Conservation (phyloP, 2,113 vertebrate genomes). For the Aramus guarauna region DNA sequence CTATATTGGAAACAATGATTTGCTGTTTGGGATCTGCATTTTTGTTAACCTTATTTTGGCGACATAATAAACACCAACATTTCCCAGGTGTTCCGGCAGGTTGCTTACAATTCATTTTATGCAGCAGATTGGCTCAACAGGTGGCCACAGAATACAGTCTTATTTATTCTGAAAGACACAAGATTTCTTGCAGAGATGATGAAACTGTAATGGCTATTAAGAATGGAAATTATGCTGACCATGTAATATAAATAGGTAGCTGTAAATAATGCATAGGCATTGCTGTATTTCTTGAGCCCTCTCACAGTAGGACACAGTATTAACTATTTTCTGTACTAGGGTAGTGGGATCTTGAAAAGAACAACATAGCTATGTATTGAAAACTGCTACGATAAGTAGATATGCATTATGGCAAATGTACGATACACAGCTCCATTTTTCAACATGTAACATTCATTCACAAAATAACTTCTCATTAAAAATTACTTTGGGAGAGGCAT, state of each 20-base stretch:
- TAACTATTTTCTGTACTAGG: not conserved
- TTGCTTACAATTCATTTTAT: not conserved
- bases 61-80: not conserved
- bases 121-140: constrained; percentile 5
- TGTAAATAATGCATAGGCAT: constrained; percentile 38
- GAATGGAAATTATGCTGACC: not conserved
- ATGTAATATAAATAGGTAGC: not conserved
- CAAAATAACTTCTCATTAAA: not conserved
- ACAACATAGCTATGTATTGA: not conserved
- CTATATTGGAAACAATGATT: not conserved
- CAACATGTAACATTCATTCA: not conserved
- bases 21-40: not conserved
- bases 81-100: not conserved
- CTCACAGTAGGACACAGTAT: not conserved
- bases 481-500: not conserved
- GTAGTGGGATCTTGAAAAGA: not conserved
- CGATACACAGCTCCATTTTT: not conserved
- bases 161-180: not conserved
- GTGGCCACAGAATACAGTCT: not conserved
- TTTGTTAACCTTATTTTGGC: not conserved
- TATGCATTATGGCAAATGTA: not conserved
- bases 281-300: not conserved
- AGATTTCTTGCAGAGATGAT: constrained; percentile 14
- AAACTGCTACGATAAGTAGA: not conserved
- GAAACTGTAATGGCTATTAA: not conserved